A percentile compares a stretch with the other conserved stretches of the same genome.
These are phyloP conservation scores for Oedothorax gibbosus DNA, from an alignment of 1,140 invertebrate species.

Conservation along the genomic window DNA sequence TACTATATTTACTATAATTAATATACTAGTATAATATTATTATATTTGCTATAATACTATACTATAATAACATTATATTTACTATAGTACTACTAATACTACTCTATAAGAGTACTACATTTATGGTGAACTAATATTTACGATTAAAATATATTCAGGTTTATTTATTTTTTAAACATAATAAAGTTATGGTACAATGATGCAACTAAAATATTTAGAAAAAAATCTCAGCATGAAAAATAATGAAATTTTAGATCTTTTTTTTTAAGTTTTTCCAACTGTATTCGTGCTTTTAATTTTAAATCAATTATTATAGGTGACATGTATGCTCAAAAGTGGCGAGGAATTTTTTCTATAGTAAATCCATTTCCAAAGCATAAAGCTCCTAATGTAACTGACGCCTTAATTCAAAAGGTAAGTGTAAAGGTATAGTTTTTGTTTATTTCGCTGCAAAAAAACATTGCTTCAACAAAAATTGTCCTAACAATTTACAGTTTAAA, in stretches of 20 bases:
- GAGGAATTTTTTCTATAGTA: background rate
- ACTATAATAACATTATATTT: no score
- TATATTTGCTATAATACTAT: no score
- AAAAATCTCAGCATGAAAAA: background rate
- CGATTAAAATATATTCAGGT: background rate
- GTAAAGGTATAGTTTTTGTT: background rate
- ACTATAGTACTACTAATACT: no score
- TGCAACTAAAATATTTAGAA: background rate
- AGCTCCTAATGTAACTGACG: background rate
- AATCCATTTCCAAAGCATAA: background rate
- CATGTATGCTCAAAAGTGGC: constrained; percentile 1
- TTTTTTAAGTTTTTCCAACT: no score
- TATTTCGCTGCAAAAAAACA: background rate
- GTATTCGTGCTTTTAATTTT: no score
- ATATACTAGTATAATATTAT: background rate
- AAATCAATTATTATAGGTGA: background rate
- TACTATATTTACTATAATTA: background rate
- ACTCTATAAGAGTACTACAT: no score
- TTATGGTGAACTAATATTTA: background rate
- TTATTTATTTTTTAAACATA: background rate
- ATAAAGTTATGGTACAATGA: background rate
- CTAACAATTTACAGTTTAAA: background rate
- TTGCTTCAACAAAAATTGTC: background rate
- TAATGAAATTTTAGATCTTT: background rate
- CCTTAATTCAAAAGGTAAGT: background rate